Base-by-base conservation (phyloP, 2,797 vertebrate species). In the Myotis planiceps region DNA sequence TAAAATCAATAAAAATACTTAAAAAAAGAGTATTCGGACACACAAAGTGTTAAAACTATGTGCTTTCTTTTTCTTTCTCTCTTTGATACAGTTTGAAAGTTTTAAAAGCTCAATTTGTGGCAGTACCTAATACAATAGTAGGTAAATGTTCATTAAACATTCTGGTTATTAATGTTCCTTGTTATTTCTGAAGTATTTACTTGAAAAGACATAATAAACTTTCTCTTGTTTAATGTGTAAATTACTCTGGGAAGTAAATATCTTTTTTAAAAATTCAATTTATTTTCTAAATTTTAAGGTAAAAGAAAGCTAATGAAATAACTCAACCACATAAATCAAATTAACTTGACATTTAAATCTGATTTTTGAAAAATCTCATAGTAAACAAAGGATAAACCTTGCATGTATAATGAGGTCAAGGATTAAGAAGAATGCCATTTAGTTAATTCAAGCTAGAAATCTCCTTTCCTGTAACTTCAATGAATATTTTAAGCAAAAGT, bases 341-440 rank as follows among this genome's bases (percentile, higher is more conserved):
- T 95, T 96, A 96, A 90, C 42, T 95, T 92, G 74, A 96, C 94
- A 92, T 96, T 96, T 75, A 94, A 97, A 93, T 95, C 84, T 96
- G 84, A 95, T 75, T 96, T 97, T 87, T 47, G 21, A 80, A 94
- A 95, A 90, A 79, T 80, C 81, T 96, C 37, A 60, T 18, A 51
- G 65, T 79, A 98, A 97, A 97, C 93, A 97, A 97, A 95, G 76
- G 81, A 80, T 96, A 93, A 94, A 90, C n/a, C 29, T 86, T 71
- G 68, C 39, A 88, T n/a, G 42, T 83, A 96, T 97, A 96, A 97
- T 95, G 72, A 95, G 21, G 58, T 92, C 75, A 74, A 88, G 96
- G 93, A 97, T 97, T 97, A 97, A 92, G 63, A 97, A 92, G 63
- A 90, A 58, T 92, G 53, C 29, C 29, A 71, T 65, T 97, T 71